Base-by-base conservation (phyloP, 1,140 invertebrate genomes). In the Nixonia krombeini region DNA sequence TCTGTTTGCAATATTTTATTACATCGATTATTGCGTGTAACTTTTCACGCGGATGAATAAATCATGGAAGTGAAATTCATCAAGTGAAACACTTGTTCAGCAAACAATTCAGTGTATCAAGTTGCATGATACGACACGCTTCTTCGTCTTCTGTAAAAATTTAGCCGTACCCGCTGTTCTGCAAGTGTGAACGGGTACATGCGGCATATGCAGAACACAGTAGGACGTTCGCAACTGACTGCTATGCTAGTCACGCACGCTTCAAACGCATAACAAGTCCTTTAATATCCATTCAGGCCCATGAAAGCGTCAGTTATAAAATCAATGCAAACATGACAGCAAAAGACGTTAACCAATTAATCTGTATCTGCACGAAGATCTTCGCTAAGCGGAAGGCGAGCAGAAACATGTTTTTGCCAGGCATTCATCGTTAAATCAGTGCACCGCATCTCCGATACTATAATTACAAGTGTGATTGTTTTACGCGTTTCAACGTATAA, bases 221-320 rank as follows among this genome's bases (percentile, higher is more conserved):
- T 10, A 38, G 37, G 16, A 55, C 47, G 29, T 4, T 1, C 10
- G 18, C 13, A 21, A 13, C 13, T 21, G 1, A 16, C 7, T 47
- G 68, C 26, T 44, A 77, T 70, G 67, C 70, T 42, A 53, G 61
- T 76, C 76, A 78, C 73, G 76, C 71, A 44, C 6, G 4, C 33
- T 37, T 37, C 29, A 31, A 31, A 31, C 70, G 50, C 41, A 44
- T 74, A 76, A 75, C 72, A 61, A 79, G 70, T 75, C 61, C 61
- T 75, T 72, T 67, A 71, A 41, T 50, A 61, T 1, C 23, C 42
- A 28, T 56, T 56, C 40, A 45, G 51, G 35, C 31, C 31, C 33
- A 49, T 49, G 15, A 49, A 49, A 49, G 45, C 45, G 17, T 21
- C 10, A 15, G 10, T 37, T 15, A 37, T 37, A 37, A 37, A 37